Evolutionary conservation across 2,113 vertebrate species (phyloP), one percentile per base, ranked within the genome.

Genomic region (Oophaga pumilio): DNA sequence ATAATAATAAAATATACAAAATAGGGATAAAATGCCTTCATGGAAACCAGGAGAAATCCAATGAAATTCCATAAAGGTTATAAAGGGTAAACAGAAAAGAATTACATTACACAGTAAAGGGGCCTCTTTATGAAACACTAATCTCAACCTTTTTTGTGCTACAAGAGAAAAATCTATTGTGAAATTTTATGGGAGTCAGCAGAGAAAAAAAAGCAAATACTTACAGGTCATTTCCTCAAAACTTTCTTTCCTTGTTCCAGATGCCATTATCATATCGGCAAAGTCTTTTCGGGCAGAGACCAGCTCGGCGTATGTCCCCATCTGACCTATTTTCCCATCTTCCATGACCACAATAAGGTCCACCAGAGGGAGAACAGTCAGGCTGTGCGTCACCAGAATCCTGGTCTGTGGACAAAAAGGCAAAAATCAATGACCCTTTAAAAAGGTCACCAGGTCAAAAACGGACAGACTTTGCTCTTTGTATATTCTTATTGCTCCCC

Each of bases 331-430:
- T 84, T 84, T 91, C 1, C 91, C 91, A n/a, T 62, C 88, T 88
- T 91, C 76, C 90, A 92, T 93, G 8, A 93, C 68, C 80, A 90
- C 64, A 87, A 90, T 76, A 62, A 94, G 50, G 87, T 90, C 90
- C 18, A 77, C 15, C 20, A 86, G 89, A 74, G 92, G 91, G 3
- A 92, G 81, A 24, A 92, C 2, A 0, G 9, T 90, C 80, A 93
- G 76, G 24, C 91, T 92, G 79, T 90, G 85, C 9, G 90, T 93
- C 84, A 93, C 92, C 90, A 93, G 88, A 81, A 94, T 13, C n/a
- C 26, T 59, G 79, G 90, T 95, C 92, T 93, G 84, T 82, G 92
- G 92, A 81, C 88, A 52, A 53, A 84, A 52, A 86, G 26, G 18
- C 2, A 26, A 26, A 26, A 20, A 17, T 1, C 14, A 71, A 71